phyloP scores from a whole-genome alignment of 2,113 vertebrate genomes.

The Salvelinus namaycush region DNA sequence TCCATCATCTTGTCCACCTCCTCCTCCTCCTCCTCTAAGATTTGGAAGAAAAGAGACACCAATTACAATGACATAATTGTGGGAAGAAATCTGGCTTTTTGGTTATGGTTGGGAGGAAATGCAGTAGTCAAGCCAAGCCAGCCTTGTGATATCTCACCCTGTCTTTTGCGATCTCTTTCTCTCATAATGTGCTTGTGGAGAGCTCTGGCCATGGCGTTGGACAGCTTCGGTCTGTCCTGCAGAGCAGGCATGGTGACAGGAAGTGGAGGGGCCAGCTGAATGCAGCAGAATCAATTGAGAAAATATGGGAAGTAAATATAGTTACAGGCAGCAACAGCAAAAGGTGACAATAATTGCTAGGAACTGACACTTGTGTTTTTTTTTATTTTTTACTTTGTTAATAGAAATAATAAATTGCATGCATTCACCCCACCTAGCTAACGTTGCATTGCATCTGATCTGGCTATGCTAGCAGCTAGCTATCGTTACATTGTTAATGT shows the following conservation, averaged over 20 bases:
- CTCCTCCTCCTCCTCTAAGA: conserved; percentile 90
- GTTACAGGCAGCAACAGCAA: neutral
- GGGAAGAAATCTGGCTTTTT: too few species aligned
- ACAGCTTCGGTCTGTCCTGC: conserved; percentile 90
- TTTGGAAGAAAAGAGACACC: neutral
- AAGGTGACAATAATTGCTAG: neutral
- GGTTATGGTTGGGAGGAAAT: neutral
- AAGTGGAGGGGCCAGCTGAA: conserved; percentile 74
- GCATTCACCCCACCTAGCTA: neutral
- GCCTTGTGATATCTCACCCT: conserved; percentile 69
- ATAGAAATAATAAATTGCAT: neutral
- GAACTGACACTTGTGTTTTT: too few species aligned
- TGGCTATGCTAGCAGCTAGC: neutral
- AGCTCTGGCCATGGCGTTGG: conserved; percentile 90
- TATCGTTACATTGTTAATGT: too few species aligned
- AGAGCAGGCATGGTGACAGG: conserved; percentile 86
- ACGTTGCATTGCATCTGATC: neutral
- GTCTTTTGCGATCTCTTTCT: conserved; percentile 88
- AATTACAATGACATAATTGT: neutral
- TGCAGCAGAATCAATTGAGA: neutral
- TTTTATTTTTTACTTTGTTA: too few species aligned
- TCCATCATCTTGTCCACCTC: conserved; percentile 97
- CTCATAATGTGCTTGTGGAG: conserved; percentile 93
- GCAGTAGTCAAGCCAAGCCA: neutral
- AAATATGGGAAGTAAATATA: neutral